Base-by-base conservation (phyloP, 2,797 vertebrate genomes). In the Phataginus tetradactyla region DNA sequence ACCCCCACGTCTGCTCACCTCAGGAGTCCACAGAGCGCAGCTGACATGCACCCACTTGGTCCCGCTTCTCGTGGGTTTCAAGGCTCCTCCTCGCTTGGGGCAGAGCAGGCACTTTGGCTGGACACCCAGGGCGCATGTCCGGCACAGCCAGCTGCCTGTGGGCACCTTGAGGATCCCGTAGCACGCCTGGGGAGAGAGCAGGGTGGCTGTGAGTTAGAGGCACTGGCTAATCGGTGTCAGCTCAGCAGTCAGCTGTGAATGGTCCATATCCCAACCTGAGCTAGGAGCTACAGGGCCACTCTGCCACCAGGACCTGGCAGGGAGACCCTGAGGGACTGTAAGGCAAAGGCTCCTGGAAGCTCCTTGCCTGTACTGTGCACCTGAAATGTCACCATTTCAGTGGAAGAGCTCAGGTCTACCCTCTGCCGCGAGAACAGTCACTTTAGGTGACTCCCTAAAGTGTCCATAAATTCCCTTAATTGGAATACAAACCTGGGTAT, bases 21-120 rank as follows among this genome's bases (percentile, higher is more conserved):
- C 99, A 57, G 99, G 99, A 98, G 99, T 99, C 99, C 99, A 99
- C 99, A 99, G 99, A 98, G 99, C 99, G 98, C 99, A 99, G 99
- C 99, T 99, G 98, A 99, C 99, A 64, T 99, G 99, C 98, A 99
- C 99, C 99, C 99, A 99, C 98, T 99, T 99, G 14, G 99, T 99
- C 98, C 99, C 99, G 96, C 99, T 99, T 91, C 99, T 99, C 81
- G 99, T 99, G 97, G 99, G 99, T 96, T 99, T 99, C 97, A 99
- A 98, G 42, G 99, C 99, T 90, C 99, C 99, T 18, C 99, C 99
- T 97, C 99, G 99, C 98, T 99, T 99, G 90, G 99, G 99, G 97
- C 99, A 99, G 92, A 99, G 99, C 95, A 99, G 99, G 99, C 99
- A 99, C 98, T 99, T 99, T 59, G 99, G 99, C 98, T 99, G 99